Base-by-base conservation (phyloP, 2,797 vertebrate species). In the Myiothlypis chrysogaster region DNA sequence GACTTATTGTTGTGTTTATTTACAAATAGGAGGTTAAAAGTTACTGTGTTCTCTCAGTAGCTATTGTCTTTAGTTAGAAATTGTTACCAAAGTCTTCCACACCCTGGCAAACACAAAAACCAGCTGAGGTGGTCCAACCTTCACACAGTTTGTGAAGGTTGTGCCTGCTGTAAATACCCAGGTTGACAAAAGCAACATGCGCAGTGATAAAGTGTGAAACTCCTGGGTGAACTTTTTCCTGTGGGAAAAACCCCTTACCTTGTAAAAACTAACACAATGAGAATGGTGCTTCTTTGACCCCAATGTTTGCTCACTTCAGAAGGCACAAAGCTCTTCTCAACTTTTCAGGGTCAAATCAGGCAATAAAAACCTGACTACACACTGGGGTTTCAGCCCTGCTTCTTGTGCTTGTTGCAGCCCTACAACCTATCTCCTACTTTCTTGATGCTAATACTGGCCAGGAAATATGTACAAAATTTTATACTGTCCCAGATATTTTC, bases 171-270 rank as follows among this genome's bases (percentile, higher is more conserved):
- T 87, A 95, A 94, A 90, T 47, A 70, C 53, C n/a, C 46, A 50
- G 77, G 70, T 46, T 88, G 79, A 91, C 63, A 91, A 77, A 85
- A 78, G 32, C 6, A 1, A 63, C 9, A 0, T 30, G 15, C 1
- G 0, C 41, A 22, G 63, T 55, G 94, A 91, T 89, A 91, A 88
- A 94, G 83, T 9, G 59, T 0, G 3, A 83, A 91, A 86, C 47
- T 71, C 79, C 49, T 89, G 87, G 85, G 80, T 81, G 64, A 85
- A 68, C 5, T 25, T 95, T 97, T 97, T 97, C 95, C 97, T 97
- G 91, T 97, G 97, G 97, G 97, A 98, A 97, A 98, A 97, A 94
- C 6, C 53, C 57, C 61, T 96, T 95, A 95, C 95, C 96, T 97
- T 96, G 96, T 82, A 60, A 95, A 96, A 70, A 35, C 55, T 4